Evolutionary conservation across 2,888 invertebrate species (phyloP), one percentile per base, ranked within the genome.

Genomic region (Vanessa cardui): DNA sequence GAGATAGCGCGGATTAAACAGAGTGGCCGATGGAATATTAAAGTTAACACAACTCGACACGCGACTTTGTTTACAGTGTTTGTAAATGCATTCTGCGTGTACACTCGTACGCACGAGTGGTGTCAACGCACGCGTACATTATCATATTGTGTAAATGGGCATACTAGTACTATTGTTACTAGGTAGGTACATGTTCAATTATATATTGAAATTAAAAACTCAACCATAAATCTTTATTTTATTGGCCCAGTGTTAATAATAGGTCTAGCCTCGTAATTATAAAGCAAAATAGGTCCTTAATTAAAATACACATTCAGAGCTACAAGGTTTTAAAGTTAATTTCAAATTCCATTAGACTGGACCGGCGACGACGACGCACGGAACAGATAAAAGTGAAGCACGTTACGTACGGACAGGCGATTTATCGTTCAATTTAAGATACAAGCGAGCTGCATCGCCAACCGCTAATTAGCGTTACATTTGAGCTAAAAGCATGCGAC

Each of bases 381-480:
- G 8, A 3, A 31, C 54, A 54, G 54, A 54, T 54, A 26, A 54
- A 16, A 54, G 31, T 31, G 54, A 54, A n/a, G 31, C 31, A 54
- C 31, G 31, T 33, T 8, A 54, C 7, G n/a, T 31, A 54, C 31
- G 16, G 64, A 59, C 64, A 54, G 66, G 18, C 20, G 54, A 66
- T 66, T 66, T 61, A 66, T 66, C 46, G 66, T 39, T 60, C 56
- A 26, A 66, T 61, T 61, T 66, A 33, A 61, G 46, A 54, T 20
- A 61, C 66, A 47, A 21, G 61, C 54, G 16, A 33, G 31, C 21
- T 20, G 46, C 49, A 18, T 21, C 69, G 44, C 39, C 54, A 63
- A 15, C 56, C 64, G 66, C 71, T 71, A 71, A 72, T 72, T 67
- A 69, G 67, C 66, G 64, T 70, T 54, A 62, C 60, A 50, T 58